These are phyloP conservation scores for Strigamia maritima DNA, from an alignment of 2,888 invertebrate species.

Conservation along the genomic window DNA sequence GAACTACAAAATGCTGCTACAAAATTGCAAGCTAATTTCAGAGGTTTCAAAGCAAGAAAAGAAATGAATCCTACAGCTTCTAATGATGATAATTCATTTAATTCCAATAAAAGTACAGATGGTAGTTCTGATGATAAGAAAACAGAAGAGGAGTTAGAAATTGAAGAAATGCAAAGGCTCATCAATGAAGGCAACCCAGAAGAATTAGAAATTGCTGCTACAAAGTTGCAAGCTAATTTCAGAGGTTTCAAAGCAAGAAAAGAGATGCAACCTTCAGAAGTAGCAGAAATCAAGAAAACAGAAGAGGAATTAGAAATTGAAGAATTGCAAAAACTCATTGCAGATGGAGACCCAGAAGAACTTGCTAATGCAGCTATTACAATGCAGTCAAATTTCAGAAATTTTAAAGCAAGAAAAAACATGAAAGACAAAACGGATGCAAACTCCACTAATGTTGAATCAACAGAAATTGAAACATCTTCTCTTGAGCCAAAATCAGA, in stretches of 20 bases:
- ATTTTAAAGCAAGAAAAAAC: constrained; percentile 22
- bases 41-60: constrained; percentile 31
- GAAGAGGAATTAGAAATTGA: background rate
- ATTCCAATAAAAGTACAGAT: background rate
- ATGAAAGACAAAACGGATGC: too few relatives aligned
- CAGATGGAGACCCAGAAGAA: background rate
- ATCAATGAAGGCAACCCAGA: constrained; percentile 21
- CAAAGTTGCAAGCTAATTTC: constrained; percentile 34
- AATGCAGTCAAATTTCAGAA: constrained; percentile 21
- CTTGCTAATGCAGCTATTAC: background rate
- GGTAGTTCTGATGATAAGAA: background rate
- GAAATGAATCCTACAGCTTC: background rate
- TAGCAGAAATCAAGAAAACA: background rate
- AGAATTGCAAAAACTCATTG: constrained; percentile 1
- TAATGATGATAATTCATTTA: background rate
- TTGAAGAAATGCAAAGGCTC: constrained; percentile 16
- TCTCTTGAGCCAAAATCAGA: background rate
- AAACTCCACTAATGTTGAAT: too few relatives aligned
- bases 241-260: constrained; percentile 31
- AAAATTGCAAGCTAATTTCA: constrained; percentile 18
- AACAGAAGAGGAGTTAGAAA: background rate
- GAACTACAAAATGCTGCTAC: background rate
- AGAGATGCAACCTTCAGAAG: background rate
- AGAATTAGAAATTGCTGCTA: constrained; percentile 6
- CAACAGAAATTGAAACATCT: background rate